phyloP scores from a whole-genome alignment of 2,113 vertebrate species.

The Melanostigma gelatinosum region DNA sequence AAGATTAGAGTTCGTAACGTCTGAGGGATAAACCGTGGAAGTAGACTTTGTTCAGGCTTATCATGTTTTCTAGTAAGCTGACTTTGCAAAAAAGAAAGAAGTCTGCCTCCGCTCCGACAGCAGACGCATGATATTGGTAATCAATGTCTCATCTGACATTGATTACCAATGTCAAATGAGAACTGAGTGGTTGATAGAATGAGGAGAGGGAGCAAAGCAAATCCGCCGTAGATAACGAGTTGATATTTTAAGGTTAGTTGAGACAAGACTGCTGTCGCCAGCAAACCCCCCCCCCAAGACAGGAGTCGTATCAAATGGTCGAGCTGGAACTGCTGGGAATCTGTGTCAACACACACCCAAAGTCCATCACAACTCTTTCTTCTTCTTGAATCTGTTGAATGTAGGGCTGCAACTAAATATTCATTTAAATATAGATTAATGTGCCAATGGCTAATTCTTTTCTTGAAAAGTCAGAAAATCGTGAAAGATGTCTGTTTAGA shows the following conservation, averaged over 20 bases:
- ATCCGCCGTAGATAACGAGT: constrained; percentile 58
- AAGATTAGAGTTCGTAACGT: constrained; percentile 31
- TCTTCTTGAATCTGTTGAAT: neutral
- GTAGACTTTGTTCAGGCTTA: constrained; percentile 75
- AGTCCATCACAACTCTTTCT: neutral
- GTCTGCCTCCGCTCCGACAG: constrained; percentile 33
- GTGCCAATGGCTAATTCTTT: neutral
- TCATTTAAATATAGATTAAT: neutral
- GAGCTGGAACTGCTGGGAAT: constrained; percentile 18
- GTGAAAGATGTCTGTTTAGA: neutral
- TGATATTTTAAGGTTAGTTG: constrained; percentile 46
- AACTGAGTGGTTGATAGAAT: constrained; percentile 17
- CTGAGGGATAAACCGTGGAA: constrained; percentile 48
- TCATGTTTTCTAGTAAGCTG: constrained; percentile 49
- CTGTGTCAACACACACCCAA: constrained; percentile 7
- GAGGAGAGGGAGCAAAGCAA: constrained; percentile 16
- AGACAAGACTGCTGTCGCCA: constrained; percentile 60
- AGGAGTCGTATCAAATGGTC: constrained; percentile 26
- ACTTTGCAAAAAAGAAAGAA: constrained; percentile 29
- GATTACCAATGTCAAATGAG: constrained; percentile 39
- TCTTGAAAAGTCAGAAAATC: neutral
- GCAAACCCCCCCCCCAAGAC: constrained; percentile 41
- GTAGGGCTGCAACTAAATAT: neutral
- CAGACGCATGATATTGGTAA: constrained; percentile 31
- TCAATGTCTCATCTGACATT: constrained; percentile 10